Evolutionary conservation across 1,140 invertebrate species (phyloP).

Genomic region (Rhynchophorus ferrugineus): DNA sequence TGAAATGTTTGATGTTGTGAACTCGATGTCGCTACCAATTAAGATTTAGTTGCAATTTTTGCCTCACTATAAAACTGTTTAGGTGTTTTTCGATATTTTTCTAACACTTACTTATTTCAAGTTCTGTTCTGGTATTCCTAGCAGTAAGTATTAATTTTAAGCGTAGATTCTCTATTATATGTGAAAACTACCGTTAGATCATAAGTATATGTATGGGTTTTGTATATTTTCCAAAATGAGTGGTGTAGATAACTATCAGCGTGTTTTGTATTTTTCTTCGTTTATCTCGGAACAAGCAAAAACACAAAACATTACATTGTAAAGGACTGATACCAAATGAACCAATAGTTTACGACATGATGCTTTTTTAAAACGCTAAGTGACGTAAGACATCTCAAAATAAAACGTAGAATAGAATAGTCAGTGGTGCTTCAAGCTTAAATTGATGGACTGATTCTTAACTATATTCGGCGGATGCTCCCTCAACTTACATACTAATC

Average conservation of each 20-base stretch:
- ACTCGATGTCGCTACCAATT: conserved; percentile 1
- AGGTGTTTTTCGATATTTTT: conserved; percentile 11
- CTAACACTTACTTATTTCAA: conserved; percentile 14
- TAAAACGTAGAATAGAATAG: conserved; percentile 9
- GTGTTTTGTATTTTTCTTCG: background rate
- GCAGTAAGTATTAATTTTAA: background rate
- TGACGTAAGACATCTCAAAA: background rate
- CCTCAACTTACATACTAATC: too few relatives aligned
- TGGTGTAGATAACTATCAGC: background rate
- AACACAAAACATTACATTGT: conserved; percentile 1
- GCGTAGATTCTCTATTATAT: too few relatives aligned
- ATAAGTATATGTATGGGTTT: too few relatives aligned
- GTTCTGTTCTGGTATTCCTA: background rate
- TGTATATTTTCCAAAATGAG: background rate
- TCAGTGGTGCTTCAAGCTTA: conserved; percentile 13
- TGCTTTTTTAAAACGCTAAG: too few relatives aligned
- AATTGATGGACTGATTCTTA: conserved; percentile 12
- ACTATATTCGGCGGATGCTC: too few relatives aligned
- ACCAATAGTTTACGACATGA: background rate
- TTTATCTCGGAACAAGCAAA: background rate
- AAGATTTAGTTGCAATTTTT: conserved; percentile 16
- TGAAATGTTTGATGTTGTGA: conserved; percentile 16
- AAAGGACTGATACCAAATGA: background rate
- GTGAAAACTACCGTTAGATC: too few relatives aligned
- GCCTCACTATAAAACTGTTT: conserved; percentile 15